Percentiles rank a stretch among this genome's conserved stretches.
These are phyloP conservation scores for Cyclina sinensis DNA, from an alignment of 1,140 invertebrate species.

Conservation along the genomic window DNA sequence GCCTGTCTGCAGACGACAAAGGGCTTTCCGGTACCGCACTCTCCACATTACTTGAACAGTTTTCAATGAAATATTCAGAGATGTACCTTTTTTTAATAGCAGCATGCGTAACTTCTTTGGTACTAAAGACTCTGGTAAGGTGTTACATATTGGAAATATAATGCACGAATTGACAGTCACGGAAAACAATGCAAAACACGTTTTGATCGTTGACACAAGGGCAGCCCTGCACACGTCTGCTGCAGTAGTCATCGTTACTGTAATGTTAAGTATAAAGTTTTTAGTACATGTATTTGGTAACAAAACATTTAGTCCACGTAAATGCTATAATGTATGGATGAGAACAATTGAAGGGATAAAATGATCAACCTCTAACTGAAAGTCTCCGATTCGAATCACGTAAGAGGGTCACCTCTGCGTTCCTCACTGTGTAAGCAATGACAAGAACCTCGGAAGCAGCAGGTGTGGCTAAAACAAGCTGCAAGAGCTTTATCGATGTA, in stretches of 20 bases:
- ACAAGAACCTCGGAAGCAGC: too few relatives aligned
- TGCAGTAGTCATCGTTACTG: background rate
- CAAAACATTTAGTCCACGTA: too few relatives aligned
- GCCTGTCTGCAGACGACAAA: constrained; percentile 19
- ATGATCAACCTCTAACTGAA: too few relatives aligned
- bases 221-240: background rate
- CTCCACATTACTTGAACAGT: background rate
- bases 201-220: background rate
- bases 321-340: too few relatives aligned
- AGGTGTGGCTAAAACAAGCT: too few relatives aligned
- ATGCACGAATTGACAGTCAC: background rate
- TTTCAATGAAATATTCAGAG: background rate
- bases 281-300: too few relatives aligned
- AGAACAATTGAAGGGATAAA: too few relatives aligned
- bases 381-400: too few relatives aligned
- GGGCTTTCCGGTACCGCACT: background rate
- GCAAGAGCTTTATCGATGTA: too few relatives aligned
- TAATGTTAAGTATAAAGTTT: too few relatives aligned
- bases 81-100: background rate
- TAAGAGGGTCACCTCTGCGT: too few relatives aligned
- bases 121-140: background rate
- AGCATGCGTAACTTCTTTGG: background rate
- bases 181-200: background rate
- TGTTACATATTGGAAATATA: background rate
- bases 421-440: too few relatives aligned